Conservation (phyloP, 2,113 vertebrate genomes). For the Rhagologus leucostigma region DNA sequence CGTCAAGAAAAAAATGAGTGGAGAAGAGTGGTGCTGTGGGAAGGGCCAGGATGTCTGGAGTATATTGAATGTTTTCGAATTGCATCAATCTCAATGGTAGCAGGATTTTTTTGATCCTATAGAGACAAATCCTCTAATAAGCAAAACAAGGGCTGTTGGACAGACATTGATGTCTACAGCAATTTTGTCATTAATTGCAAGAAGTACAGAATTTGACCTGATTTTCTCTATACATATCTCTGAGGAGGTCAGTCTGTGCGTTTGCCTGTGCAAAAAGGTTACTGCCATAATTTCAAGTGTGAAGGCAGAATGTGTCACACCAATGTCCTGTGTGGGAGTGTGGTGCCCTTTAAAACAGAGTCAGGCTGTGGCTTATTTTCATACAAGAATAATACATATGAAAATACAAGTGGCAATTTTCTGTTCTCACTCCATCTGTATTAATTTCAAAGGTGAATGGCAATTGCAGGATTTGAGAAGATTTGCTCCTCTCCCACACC, state of each 20-base stretch:
- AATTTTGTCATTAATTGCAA: neutral
- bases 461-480: neutral
- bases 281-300: neutral
- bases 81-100: neutral
- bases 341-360: neutral
- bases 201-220: neutral
- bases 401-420: neutral
- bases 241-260: neutral
- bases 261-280: neutral
- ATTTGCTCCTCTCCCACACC: neutral
- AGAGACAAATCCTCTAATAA: neutral
- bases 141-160: neutral
- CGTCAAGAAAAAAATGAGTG: neutral
- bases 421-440: neutral
- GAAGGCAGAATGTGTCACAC: neutral
- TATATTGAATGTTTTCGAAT: neutral
- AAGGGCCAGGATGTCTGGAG: neutral
- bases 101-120: neutral
- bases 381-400: rapidly evolving
- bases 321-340: neutral
- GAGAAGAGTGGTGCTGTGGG: neutral
- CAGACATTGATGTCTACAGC: neutral
- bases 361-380: neutral
- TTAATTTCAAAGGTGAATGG: neutral
- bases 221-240: rapidly evolving